Evolutionary conservation across 2,888 invertebrate genomes (phyloP).

Genomic region (Panzeria rudis): DNA sequence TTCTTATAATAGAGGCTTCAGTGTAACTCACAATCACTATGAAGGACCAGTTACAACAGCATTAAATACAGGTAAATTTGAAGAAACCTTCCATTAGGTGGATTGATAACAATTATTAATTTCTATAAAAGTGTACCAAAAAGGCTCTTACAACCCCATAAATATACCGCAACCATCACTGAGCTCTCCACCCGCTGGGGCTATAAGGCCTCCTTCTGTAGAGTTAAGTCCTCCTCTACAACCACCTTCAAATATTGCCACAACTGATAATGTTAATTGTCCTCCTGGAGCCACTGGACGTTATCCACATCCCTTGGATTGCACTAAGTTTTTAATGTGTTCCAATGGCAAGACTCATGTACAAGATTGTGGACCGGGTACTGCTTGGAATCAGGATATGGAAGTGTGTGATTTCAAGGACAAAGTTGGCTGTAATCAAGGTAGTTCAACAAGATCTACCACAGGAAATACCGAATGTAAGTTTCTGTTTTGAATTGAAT

Average conservation of each 20-base stretch:
- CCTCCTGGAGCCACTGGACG: slow-evolving; percentile 84
- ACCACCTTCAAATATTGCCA: background rate
- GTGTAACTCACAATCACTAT: slow-evolving; percentile 25
- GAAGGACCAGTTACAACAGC: background rate
- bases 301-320: slow-evolving; percentile 85
- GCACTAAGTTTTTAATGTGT: slow-evolving; percentile 86
- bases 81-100: background rate
- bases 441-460: background rate
- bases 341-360: slow-evolving; percentile 85
- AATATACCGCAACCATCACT: background rate
- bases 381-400: slow-evolving; percentile 85
- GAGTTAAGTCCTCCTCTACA: slow-evolving; percentile 36
- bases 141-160: slow-evolving; percentile 3
- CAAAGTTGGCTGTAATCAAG: slow-evolving; percentile 84
- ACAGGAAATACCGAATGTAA: slow-evolving; percentile 49
- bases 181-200: background rate
- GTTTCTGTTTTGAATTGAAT: slow-evolving; percentile 3
- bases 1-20: slow-evolving; percentile 44
- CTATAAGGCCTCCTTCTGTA: slow-evolving; percentile 7
- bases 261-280: slow-evolving; percentile 80
- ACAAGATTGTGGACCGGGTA: slow-evolving; percentile 86
- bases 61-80: slow-evolving; percentile 31
- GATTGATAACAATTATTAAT: background rate
- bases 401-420: slow-evolving; percentile 86
- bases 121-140: slow-evolving; percentile 2